Evolutionary conservation across 2,888 invertebrate genomes (phyloP), one percentile per base, ranked within the genome.

Genomic region (Pseudolycoriella hygida): DNA sequence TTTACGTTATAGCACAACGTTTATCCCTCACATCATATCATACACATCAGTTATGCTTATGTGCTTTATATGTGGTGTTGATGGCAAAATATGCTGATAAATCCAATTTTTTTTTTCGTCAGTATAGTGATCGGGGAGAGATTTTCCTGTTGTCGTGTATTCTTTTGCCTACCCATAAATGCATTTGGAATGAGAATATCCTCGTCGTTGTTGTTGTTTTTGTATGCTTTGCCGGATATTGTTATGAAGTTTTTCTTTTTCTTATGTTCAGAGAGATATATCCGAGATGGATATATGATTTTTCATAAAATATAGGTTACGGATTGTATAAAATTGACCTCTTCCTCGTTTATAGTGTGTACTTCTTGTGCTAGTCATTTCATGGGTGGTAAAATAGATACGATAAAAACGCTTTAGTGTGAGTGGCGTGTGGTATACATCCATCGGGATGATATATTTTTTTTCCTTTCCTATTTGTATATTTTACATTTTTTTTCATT

Each of bases 251-350:
- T 34, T 34, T 34, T 30, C 11, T 30, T 30, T 30, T 30, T 34
- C 15, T 34, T 34, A 14, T 34, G 12, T 34, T 34, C 11, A 25
- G 25, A 8, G 25, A 25, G 25, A 25, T 25, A 25, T 25, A 25
- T 25, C 25, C 25, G 25, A 25, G 25, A 25, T 25, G 25, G 25
- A 25, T 25, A 14, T 34, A 5, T 12, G 12, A 14, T 34, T 34
- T 34, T 34, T 14, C 15, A 34, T 34, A 34, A 34, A 34, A 34
- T 34, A 34, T 34, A 34, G 34, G 34, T 34, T 34, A 34, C n/a
- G 34, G 25, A 25, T 14, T 34, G 34, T 12, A 34, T 34, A 34
- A 34, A 34, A 34, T 34, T 34, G 34, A 34, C 34, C 34, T 34
- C 34, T 14, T 12, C 34, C 34, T 34, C 34, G 25, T 4, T 25